Evolutionary conservation across 2,113 vertebrate genomes (phyloP).

Genomic region (Ploceus nigricollis): DNA sequence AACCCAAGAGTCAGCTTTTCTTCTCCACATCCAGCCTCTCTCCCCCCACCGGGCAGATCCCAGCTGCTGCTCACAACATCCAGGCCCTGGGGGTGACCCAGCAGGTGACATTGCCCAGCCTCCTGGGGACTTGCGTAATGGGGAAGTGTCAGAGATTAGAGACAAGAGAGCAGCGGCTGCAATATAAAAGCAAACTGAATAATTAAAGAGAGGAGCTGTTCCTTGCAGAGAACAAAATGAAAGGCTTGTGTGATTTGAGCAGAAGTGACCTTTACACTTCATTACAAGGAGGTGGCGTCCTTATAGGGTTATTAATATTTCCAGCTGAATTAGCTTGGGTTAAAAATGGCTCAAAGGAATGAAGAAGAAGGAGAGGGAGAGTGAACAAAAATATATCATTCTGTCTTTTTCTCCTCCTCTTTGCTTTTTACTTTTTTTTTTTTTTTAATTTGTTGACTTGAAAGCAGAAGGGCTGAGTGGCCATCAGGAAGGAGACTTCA

Average conservation of each 20-base stretch:
- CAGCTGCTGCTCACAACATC: neutral
- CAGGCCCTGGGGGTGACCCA: neutral
- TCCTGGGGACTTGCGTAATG: neutral
- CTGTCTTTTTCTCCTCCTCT: constrained; percentile 33
- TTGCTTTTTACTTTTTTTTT: neutral
- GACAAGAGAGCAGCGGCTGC: neutral
- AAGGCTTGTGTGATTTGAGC: constrained; percentile 49
- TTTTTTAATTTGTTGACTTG: neutral
- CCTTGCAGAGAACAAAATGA: constrained; percentile 42
- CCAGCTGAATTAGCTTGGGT: constrained; percentile 49
- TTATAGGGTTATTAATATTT: constrained; percentile 48
- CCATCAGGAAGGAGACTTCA: neutral
- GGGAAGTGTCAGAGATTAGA: constrained; percentile 32
- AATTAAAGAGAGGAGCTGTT: constrained; percentile 49
- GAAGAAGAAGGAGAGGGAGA: constrained; percentile 11
- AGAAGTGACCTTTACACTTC: constrained; percentile 63
- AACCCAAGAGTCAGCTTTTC: neutral
- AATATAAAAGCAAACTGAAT: constrained; percentile 56
- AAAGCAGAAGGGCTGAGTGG: neutral
- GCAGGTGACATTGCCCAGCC: neutral
- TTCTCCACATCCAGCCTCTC: neutral
- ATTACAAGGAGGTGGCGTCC: constrained; percentile 51
- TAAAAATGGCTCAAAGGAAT: constrained; percentile 58
- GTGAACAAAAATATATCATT: constrained; percentile 35
- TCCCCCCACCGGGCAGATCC: neutral